Conservation (phyloP, 2,113 vertebrate species). For the Pimephales promelas region DNA sequence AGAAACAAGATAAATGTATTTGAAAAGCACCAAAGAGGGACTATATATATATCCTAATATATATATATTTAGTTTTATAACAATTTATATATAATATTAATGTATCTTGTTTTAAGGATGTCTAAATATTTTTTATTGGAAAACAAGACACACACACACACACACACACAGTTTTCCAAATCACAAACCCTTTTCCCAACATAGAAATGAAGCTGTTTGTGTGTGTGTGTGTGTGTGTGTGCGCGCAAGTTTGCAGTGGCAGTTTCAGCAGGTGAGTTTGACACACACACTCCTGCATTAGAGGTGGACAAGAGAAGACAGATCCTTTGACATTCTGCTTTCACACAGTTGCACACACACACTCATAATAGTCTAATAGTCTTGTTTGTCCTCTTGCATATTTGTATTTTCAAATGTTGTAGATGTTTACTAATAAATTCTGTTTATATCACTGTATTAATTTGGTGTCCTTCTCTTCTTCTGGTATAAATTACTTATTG, state of each 20-base stretch:
- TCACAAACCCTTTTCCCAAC: not conserved
- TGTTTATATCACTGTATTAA: not conserved
- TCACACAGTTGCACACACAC: constrained; percentile 17
- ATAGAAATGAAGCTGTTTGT: constrained; percentile 41
- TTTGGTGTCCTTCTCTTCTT: not conserved
- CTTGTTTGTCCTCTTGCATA: not conserved
- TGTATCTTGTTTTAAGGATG: too few relatives aligned
- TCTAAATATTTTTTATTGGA: not conserved
- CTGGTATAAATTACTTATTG: not conserved
- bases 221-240: constrained; percentile 8
- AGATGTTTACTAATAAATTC: constrained; percentile 17
- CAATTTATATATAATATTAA: too few relatives aligned
- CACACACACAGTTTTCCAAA: not conserved
- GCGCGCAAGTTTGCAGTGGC: constrained; percentile 29
- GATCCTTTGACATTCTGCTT: not conserved
- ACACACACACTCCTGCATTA: constrained; percentile 41
- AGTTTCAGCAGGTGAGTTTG: constrained; percentile 43
- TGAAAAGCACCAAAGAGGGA: too few relatives aligned
- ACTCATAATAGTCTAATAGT: too few relatives aligned
- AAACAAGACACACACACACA: not conserved
- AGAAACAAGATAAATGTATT: not conserved
- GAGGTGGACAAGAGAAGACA: constrained; percentile 39
- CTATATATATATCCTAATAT: too few relatives aligned
- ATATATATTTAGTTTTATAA: too few relatives aligned
- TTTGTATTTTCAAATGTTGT: constrained; percentile 3